A percentile compares a stretch with the other conserved stretches of the same genome.
These are phyloP conservation scores for Cydia pomonella DNA, from an alignment of 1,140 invertebrate species.

Conservation along the genomic window DNA sequence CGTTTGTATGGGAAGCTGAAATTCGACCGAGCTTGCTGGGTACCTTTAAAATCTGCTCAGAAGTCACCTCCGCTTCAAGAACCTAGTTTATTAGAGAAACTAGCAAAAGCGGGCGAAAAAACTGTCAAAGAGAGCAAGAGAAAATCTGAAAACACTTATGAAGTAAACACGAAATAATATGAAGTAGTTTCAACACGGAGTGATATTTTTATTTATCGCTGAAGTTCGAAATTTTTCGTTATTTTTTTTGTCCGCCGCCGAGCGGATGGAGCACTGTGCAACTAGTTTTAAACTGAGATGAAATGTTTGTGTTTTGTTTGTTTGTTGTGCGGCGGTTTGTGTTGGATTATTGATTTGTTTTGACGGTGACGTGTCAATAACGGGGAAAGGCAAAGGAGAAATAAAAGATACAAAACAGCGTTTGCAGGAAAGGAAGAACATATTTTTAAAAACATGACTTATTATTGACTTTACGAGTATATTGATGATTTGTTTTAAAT, in stretches of 20 bases:
- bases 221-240: conserved; percentile 8
- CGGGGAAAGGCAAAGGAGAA: too few species aligned
- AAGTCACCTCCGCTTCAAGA: background rate
- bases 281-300: conserved; percentile 26
- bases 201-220: conserved; percentile 15
- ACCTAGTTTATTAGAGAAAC: conserved; percentile 29
- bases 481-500: too few species aligned
- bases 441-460: too few species aligned
- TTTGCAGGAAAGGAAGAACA: too few species aligned
- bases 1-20: too few species aligned
- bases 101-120: conserved; percentile 7
- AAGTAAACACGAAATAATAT: conserved; percentile 28
- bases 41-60: conserved; percentile 19
- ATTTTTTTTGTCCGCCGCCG: background rate
- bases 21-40: too few species aligned
- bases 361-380: too few species aligned
- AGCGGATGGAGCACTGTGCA: conserved; percentile 5
- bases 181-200: background rate
- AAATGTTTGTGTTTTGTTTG: conserved; percentile 21
- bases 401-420: too few species aligned
- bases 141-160: conserved; percentile 25
- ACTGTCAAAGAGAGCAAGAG: conserved; percentile 25
- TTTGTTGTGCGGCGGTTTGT: background rate
- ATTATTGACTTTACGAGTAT: too few species aligned
- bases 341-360: conserved; percentile 6